Evolutionary conservation across 2,113 vertebrate genomes (phyloP).

Genomic region (Pangasianodon gigas): DNA sequence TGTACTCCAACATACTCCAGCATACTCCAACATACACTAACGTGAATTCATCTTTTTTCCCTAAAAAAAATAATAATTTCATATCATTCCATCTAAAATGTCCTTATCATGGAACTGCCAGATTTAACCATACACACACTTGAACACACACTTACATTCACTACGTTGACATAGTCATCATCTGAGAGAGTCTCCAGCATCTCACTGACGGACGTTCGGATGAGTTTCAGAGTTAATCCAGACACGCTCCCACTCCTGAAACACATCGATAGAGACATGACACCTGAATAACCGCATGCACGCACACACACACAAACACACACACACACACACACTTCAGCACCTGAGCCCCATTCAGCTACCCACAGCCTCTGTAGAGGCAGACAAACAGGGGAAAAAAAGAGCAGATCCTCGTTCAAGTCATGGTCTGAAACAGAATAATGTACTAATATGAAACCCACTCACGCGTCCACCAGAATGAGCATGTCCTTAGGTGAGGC

Average conservation of each 20-base stretch:
- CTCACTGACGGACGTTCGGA: slow-evolving; percentile 93
- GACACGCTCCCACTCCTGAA: slow-evolving; percentile 94
- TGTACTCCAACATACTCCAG: neutral
- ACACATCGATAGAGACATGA: slow-evolving; percentile 16
- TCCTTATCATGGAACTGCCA: neutral
- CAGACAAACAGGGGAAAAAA: neutral
- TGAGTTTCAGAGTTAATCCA: slow-evolving; percentile 92
- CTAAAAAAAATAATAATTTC: neutral
- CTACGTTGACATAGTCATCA: slow-evolving; percentile 98
- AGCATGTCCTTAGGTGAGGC: slow-evolving; percentile 99
- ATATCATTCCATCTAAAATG: neutral
- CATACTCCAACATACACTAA: neutral
- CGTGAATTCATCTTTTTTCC: neutral
- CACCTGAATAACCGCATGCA: slow-evolving; percentile 8
- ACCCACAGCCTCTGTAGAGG: neutral
- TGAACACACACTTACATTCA: slow-evolving; percentile 84
- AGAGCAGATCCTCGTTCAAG: neutral
- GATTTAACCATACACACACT: neutral
- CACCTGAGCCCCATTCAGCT: slow-evolving; percentile 12
- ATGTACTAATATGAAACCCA: slow-evolving; percentile 61
- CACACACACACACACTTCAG: neutral
- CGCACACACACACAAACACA: neutral
- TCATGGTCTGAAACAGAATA: slow-evolving; percentile 3
- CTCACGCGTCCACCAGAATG: slow-evolving; percentile 98
- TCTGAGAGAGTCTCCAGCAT: slow-evolving; percentile 98